Evolutionary conservation across 2,888 invertebrate genomes (phyloP), one percentile per base, ranked within the genome.

Genomic region (Protonemura montana): DNA sequence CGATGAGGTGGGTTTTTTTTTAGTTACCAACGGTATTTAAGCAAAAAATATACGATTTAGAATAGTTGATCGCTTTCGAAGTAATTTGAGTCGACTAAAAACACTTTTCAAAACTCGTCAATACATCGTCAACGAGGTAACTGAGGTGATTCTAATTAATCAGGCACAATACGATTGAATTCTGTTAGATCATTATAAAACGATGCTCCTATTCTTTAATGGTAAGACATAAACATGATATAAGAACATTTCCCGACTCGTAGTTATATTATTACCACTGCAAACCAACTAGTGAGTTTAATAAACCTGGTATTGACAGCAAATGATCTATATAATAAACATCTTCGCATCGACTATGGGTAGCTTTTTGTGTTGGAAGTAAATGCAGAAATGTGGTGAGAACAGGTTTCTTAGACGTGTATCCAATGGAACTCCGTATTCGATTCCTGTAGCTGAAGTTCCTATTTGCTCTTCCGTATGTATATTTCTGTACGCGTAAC

Each of bases 11-110:
- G 78, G 27, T 25, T 78, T 26, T 77, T 28, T 80, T 81, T 81
- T 81, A 81, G 28, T n/a, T 30, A 29, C 81, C 81, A 81, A 81
- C 81, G 81, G 81, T 81, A 81, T 81, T 81, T 30, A 28, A 81
- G 28, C 81, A 30, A 30, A 81, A 81, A 81, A 30, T 30, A 2
- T 7, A 30, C 6, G 28, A 30, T 81, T 81, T 81, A n/a, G 13
- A 81, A 81, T 81, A 30, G 81, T 81, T 81, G 78, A 78, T 78
- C 78, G 78, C 25, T 28, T 6, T 25, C 28, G 27, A 78, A 27
- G 78, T 78, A 59, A 59, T 59, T 59, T 59, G 21, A 59, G 59
- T 26, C 26, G 27, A 16, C 26, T 26, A 78, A 78, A 78, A 78
- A 78, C 78, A 2, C 16, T 59, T 59, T 59, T 59, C 59, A 59